Evolutionary conservation across 2,113 vertebrate genomes (phyloP), one percentile per base, ranked within the genome.

Genomic region (Nibea albiflora): DNA sequence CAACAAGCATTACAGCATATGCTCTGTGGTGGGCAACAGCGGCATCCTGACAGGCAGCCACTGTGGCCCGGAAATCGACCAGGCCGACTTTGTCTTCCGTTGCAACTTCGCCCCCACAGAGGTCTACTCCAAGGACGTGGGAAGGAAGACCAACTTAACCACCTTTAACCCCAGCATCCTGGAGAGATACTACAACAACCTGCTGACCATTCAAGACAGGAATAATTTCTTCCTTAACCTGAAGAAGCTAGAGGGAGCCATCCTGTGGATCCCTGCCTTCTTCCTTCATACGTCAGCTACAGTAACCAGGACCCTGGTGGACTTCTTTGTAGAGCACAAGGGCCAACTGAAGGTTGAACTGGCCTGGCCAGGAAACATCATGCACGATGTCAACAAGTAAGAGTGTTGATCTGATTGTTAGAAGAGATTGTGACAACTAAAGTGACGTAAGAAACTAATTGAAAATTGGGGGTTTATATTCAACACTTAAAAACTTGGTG

Each of bases 131-230:
- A 97, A 95, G 84, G 98, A 99, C 17, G 98, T 99, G 42, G 98
- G 98, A 17, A 96, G 87, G 86, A 97, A 97, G 93, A 99, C 97
- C 92, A 99, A 99, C 89, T 95, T 99, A 5, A 99, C 98, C 12
- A 99, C 98, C 78, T 99, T 99, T 79, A 99, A 99, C 92, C 98
- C 98, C 76, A 99, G 98, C 93, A 99, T 99, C 89, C 94, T 99
- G 89, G 98, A 99, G 81, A 97, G 98, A 89, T 99, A 99, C 86
- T 99, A 99, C 95, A 99, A 99, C 92, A 99, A 99, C 71, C 97
- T 99, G 42, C 81, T 99, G 90, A 99, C 98, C 90, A 98, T 99
- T 83, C 98, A 99, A 86, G 98, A 99, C 88, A 95, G 98, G 83
- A 99, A 99, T 92, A 99, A 99, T 87, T 99, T 99, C 95, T 99